Evolutionary conservation across 2,888 invertebrate genomes (phyloP), one percentile per base, ranked within the genome.

Genomic region (Chirona hameri): DNA sequence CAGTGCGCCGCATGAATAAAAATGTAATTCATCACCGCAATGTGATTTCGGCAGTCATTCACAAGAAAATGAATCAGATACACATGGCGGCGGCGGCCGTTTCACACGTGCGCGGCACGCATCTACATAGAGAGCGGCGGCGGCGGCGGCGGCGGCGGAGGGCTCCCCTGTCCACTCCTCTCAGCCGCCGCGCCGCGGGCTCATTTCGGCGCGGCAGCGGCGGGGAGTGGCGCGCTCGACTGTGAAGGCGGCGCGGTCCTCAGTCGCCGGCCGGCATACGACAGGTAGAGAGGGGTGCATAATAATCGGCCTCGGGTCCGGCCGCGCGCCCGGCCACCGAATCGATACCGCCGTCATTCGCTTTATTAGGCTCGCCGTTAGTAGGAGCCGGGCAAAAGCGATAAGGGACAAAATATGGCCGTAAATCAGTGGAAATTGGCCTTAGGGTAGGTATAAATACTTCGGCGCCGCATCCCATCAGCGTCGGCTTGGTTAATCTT

Each of bases 331-430:
- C 39, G 21, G 24, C 31, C 76, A 24, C 1, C 24, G 21, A 76
- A 76, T 76, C 76, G 76, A 76, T 76, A 76, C 76, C 5, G 46
- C 24, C 39, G 76, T 46, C 76, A 76, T 76, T 76, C 76, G 7
- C 39, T 76, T 76, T 76, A 76, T 76, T 76, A 76, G 76, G 76
- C 76, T 18, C 24, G 76, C 46, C 76, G 76, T 76, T 76, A 46
- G 39, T 39, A 39, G 18, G 24, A 39, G 76, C 76, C 76, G 46
- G 76, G 46, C 76, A 39, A 39, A 21, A 27, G 39, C 76, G 76
- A 76, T 76, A 76, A 76, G 76, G 76, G 76, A 76, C 76, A 46
- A 76, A 76, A 76, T 76, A 76, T 76, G 76, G 76, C 76, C 76
- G 76, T 76, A 76, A 76, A 76, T 76, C 76, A 76, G 76, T 10